These are phyloP conservation scores for Tenualosa ilisha DNA, from an alignment of 2,797 vertebrate genomes.

Conservation along the genomic window DNA sequence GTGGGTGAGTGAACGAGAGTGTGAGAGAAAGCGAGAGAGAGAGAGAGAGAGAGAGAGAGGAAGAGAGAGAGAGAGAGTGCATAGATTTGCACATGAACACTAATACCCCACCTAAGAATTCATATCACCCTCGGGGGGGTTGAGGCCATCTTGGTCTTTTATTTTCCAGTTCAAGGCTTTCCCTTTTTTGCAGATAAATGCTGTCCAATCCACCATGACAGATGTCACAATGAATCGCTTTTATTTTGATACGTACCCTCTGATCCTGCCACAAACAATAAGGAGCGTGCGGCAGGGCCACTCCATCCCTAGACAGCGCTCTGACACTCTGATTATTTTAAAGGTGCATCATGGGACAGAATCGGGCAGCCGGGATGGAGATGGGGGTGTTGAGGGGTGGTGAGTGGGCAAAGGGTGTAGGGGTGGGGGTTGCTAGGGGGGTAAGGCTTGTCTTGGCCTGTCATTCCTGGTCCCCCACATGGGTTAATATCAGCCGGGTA, in stretches of 20 bases:
- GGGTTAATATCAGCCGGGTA: constrained; percentile 11
- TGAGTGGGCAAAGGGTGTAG: constrained; percentile 44
- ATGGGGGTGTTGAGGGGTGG: neutral
- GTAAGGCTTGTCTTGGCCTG: neutral
- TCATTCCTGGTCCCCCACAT: neutral
- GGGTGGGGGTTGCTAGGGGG: neutral
- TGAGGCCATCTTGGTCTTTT: constrained; percentile 73
- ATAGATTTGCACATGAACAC: constrained; percentile 34
- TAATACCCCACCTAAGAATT: constrained; percentile 34
- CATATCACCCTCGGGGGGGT: constrained; percentile 31
- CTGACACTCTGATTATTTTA: constrained; percentile 73
- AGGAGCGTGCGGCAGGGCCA: constrained; percentile 47
- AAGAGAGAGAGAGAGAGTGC: constrained; percentile 17
- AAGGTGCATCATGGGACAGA: constrained; percentile 68
- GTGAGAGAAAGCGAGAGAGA: neutral
- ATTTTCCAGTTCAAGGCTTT: constrained; percentile 84
- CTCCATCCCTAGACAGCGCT: constrained; percentile 63
- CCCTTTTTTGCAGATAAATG: constrained; percentile 72
- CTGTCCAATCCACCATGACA: constrained; percentile 80
- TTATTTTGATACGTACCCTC: constrained; percentile 78
- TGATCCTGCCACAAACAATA: constrained; percentile 70
- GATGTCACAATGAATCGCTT: constrained; percentile 79
- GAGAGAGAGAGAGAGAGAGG: constrained; percentile 19
- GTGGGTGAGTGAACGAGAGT: neutral
- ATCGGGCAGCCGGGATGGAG: constrained; percentile 42